Evolutionary conservation across 2,797 vertebrate genomes (phyloP).

Genomic region (Delichon dasypus): DNA sequence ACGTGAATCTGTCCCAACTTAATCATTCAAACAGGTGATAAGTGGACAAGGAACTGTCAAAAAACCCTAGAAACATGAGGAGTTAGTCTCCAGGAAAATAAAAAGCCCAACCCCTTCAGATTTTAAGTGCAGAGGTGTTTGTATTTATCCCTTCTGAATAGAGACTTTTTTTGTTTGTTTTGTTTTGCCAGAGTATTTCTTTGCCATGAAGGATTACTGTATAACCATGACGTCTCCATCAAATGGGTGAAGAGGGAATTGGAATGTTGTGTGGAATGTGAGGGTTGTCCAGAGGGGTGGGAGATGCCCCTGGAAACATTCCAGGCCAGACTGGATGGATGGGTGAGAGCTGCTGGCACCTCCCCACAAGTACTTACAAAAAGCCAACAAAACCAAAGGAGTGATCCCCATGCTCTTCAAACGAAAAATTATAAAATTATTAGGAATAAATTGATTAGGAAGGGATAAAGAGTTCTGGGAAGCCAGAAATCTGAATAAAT

Average conservation of each 20-base stretch:
- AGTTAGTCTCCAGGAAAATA: neutral
- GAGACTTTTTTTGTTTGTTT: neutral
- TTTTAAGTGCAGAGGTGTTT: neutral
- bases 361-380: neutral
- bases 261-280: neutral
- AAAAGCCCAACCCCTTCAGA: neutral
- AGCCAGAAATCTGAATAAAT: constrained; percentile 87
- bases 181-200: neutral
- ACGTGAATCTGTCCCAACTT: neutral
- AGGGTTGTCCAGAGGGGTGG: neutral
- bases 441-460: neutral
- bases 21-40: accelerated
- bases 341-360: neutral
- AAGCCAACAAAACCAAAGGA: neutral
- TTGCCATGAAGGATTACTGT: neutral
- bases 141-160: neutral
- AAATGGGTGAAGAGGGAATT: neutral
- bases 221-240: neutral
- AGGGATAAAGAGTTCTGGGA: constrained; percentile 30
- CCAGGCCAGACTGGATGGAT: neutral
- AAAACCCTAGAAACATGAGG: neutral
- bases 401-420: neutral
- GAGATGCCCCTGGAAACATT: neutral
- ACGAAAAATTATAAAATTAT: neutral
- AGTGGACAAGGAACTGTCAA: neutral